Base-by-base conservation (phyloP, 2,113 vertebrate species). In the Lycaon pictus region DNA sequence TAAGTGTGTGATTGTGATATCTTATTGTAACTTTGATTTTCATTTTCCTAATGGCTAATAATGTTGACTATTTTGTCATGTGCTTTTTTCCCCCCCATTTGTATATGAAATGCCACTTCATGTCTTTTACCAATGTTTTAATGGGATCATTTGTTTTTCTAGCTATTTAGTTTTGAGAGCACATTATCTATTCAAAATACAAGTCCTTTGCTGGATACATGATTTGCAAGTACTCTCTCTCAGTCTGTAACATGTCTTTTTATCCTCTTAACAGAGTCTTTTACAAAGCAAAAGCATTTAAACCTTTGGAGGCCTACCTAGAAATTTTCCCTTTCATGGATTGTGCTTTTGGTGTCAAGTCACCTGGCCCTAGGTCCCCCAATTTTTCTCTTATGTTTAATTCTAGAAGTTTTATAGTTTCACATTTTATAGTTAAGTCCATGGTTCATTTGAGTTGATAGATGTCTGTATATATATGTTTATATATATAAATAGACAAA, bases 41-140 rank as follows among this genome's bases (percentile, higher is more conserved):
- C 37, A 48, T 87, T 90, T 93, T 62, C n/a, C 53, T 88, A 71
- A 60, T 23, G 23, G 16, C 53, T 62, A n/a, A 29, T 58, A 16
- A 81, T 81, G 65, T 65, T 89, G 71, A 83, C 35, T 60, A 55
- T 37, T 8, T 67, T 95, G 48, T 27, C 20, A 85, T 25, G 53
- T 53, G 32, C 27, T 25, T 43, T 16, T 51, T 79, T 84, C 84
- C 2, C 11, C 11, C 65, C 32, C 32, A 71, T 35, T 32, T 35
- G 29, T 65, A 84, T 19, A 55, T 37, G 55, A 92, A 79, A 69
- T 77, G 3, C 32, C 43, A 48, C 2, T 87, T 69, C 9, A 2
- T 85, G 20, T 69, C 62, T 60, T 92, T 92, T 94, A 62, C 19
- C 88, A 19, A 29, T 53, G 16, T 62, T 89, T 90, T 95, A 53